Percentiles rank a stretch among this genome's conserved stretches.
Conservation (phyloP, 1,140 invertebrate species). For the Riptortus pedestris region DNA sequence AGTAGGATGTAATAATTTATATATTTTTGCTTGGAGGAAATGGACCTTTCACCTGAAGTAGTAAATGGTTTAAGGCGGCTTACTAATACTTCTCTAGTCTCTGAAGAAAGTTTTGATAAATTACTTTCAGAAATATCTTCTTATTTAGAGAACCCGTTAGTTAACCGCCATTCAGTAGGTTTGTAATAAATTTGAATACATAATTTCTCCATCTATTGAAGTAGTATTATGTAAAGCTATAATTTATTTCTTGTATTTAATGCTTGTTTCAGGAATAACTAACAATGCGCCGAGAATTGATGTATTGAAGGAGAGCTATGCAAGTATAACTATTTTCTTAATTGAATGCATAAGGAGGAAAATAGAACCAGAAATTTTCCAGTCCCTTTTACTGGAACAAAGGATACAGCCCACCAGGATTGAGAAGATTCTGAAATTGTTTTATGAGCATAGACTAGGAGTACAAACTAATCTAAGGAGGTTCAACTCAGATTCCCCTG, state of each 20-base stretch:
- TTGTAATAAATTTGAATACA: neutral
- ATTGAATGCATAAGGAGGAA: slow-evolving; percentile 18
- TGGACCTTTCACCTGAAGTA: slow-evolving; percentile 14
- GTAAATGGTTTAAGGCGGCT: slow-evolving; percentile 6
- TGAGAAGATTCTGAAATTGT: slow-evolving; percentile 14
- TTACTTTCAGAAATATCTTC: slow-evolving; percentile 11
- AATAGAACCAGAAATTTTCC: neutral
- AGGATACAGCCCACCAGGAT: slow-evolving; percentile 12
- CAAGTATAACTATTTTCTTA: slow-evolving; percentile 1
- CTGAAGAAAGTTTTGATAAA: slow-evolving; percentile 17
- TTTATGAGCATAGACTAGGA: neutral
- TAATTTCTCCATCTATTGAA: neutral
- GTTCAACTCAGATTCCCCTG: slow-evolving; percentile 5
- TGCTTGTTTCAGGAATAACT: slow-evolving; percentile 12
- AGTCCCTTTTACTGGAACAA: neutral
- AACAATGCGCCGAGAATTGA: slow-evolving; percentile 7
- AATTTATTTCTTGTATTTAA: neutral
- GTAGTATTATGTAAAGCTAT: neutral
- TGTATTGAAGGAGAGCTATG: slow-evolving; percentile 16
- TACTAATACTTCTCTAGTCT: slow-evolving; percentile 2
- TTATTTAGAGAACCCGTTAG: slow-evolving; percentile 9
- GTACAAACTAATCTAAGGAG: slow-evolving; percentile 1
- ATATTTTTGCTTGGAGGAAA: neutral
- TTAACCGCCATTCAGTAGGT: slow-evolving; percentile 5
- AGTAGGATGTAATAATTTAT: neutral